These are phyloP conservation scores for Hirudinaria manillensis DNA, from an alignment of 2,888 invertebrate genomes.

Conservation along the genomic window DNA sequence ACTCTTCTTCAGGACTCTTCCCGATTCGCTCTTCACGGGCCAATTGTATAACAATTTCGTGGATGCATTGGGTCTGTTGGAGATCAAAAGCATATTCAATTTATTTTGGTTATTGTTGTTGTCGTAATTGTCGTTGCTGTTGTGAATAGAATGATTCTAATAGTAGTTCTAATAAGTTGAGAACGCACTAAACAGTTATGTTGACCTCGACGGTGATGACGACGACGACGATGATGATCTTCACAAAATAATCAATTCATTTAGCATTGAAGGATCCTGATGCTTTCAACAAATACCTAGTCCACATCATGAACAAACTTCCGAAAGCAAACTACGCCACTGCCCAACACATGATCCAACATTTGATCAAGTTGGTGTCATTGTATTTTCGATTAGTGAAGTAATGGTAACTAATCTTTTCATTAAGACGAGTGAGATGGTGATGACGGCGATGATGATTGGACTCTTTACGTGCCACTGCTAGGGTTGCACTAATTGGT, in stretches of 20 bases:
- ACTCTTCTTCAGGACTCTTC: slow-evolving; percentile 81
- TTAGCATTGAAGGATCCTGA: slow-evolving; percentile 2
- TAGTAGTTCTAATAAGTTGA: too few relatives aligned
- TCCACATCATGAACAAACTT: background rate
- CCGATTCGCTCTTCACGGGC: slow-evolving; percentile 87
- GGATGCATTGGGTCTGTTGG: slow-evolving; percentile 64
- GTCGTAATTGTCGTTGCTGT: background rate
- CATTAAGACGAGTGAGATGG: too few relatives aligned
- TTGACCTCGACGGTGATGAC: too few relatives aligned
- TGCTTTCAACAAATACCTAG: background rate
- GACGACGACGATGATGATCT: too few relatives aligned
- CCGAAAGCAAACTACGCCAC: slow-evolving; percentile 3
- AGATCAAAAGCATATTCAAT: slow-evolving; percentile 33
- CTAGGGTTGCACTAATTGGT: too few relatives aligned
- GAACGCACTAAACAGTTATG: too few relatives aligned
- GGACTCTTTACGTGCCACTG: too few relatives aligned
- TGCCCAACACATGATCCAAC: background rate
- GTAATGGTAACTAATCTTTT: too few relatives aligned
- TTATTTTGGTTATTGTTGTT: background rate
- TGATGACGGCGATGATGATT: too few relatives aligned
- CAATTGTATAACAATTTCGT: slow-evolving; percentile 76
- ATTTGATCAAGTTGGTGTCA: background rate
- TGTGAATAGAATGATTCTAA: too few relatives aligned
- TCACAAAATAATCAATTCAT: background rate
- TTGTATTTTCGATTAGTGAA: too few relatives aligned